Evolutionary conservation across 2,113 vertebrate genomes (phyloP).

Genomic region (Nothocercus julius): DNA sequence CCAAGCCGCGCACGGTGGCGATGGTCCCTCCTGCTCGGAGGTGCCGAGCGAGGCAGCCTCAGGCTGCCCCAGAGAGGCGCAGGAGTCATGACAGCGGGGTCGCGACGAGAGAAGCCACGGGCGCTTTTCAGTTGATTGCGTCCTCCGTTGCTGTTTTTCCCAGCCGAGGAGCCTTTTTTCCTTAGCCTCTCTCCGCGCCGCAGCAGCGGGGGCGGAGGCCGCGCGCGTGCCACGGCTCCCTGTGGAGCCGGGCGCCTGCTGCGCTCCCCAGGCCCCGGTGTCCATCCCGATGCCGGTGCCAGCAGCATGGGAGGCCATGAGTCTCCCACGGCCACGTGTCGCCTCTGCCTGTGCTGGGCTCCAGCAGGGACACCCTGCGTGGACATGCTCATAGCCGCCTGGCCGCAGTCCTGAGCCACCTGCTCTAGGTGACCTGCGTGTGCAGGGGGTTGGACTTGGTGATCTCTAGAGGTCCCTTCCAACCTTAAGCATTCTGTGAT

Average conservation of each 20-base stretch:
- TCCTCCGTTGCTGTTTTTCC: neutral
- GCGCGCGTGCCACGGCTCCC: accelerated
- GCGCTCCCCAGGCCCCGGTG: neutral
- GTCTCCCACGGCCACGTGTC: too few species aligned
- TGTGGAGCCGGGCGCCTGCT: accelerated
- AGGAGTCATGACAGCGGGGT: accelerated
- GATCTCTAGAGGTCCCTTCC: too few species aligned
- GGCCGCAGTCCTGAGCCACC: too few species aligned
- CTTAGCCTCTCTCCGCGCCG: too few species aligned
- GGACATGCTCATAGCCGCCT: too few species aligned
- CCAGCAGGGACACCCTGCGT: too few species aligned
- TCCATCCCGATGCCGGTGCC: accelerated
- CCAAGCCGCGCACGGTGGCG: accelerated
- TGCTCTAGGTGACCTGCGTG: too few species aligned
- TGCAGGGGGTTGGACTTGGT: too few species aligned
- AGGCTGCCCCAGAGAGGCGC: neutral
- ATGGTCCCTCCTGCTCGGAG: neutral
- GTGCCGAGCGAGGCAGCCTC: neutral
- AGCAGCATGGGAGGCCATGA: too few species aligned
- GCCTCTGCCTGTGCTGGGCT: too few species aligned
- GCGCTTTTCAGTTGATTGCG: neutral
- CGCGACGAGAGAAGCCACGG: neutral
- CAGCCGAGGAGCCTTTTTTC: neutral
- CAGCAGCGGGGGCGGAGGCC: accelerated
- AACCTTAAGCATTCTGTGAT: too few species aligned